Evolutionary conservation across 2,113 vertebrate species (phyloP).

Genomic region (Mugil cephalus): DNA sequence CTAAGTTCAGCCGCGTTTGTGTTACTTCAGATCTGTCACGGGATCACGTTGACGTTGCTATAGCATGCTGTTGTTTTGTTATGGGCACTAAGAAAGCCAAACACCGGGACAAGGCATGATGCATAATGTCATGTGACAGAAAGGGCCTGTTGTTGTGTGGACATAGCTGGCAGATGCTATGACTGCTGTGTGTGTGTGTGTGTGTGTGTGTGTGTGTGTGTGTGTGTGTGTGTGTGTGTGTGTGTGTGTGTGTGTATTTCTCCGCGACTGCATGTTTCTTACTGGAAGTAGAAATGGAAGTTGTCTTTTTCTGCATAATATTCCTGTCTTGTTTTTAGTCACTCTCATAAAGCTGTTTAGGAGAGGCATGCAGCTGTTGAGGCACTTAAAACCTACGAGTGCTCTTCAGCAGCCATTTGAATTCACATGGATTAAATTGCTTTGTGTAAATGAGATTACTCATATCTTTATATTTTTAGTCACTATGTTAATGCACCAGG

Average conservation of each 20-base stretch:
- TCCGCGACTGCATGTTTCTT: slow-evolving; percentile 37
- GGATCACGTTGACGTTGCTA: slow-evolving; percentile 71
- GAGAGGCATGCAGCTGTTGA: slow-evolving; percentile 16
- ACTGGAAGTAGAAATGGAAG: slow-evolving; percentile 45
- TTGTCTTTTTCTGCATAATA: slow-evolving; percentile 34
- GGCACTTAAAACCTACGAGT: slow-evolving; percentile 25
- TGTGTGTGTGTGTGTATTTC: slow-evolving; percentile 11
- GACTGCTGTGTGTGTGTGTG: slow-evolving; percentile 33
- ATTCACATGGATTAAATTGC: slow-evolving; percentile 44
- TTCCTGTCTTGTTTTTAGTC: slow-evolving; percentile 55
- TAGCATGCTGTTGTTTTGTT: slow-evolving; percentile 77
- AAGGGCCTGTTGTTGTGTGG: slow-evolving; percentile 64
- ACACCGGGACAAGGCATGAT: slow-evolving; percentile 57
- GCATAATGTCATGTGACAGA: slow-evolving; percentile 71
- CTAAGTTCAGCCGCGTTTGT: slow-evolving; percentile 63
- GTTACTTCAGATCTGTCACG: slow-evolving; percentile 69
- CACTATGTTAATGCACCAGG: neutral
- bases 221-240: slow-evolving; percentile 24
- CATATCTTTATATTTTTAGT: slow-evolving; percentile 3
- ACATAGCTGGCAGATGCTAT: slow-evolving; percentile 58
- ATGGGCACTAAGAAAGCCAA: slow-evolving; percentile 60
- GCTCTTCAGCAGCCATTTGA: slow-evolving; percentile 51
- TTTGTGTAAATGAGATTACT: slow-evolving; percentile 27
- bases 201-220: slow-evolving; percentile 3
- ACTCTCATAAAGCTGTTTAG: slow-evolving; percentile 41